These are phyloP conservation scores for Pasiphila rectangulata DNA, from an alignment of 2,888 invertebrate genomes.

Conservation along the genomic window DNA sequence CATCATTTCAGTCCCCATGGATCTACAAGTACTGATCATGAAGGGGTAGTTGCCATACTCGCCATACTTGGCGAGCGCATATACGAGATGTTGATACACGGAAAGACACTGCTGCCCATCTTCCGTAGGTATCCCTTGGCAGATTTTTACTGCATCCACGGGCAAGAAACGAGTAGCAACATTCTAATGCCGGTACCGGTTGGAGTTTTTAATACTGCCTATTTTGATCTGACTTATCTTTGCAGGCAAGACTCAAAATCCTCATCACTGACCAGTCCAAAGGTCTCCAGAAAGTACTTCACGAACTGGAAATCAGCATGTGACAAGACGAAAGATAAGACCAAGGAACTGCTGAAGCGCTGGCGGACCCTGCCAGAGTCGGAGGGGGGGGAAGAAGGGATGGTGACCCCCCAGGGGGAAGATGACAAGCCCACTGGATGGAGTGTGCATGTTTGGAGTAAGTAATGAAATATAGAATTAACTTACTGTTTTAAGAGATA, in stretches of 20 bases:
- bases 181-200: too few relatives aligned
- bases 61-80: too few relatives aligned
- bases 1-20: too few relatives aligned
- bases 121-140: too few relatives aligned
- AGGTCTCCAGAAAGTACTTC: conserved; percentile 86
- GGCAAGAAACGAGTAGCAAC: too few relatives aligned
- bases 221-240: conserved; percentile 7
- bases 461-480: conserved; percentile 41
- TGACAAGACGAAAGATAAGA: conserved; percentile 87
- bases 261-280: conserved; percentile 65
- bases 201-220: too few relatives aligned
- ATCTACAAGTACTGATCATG: too few relatives aligned
- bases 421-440: conserved; percentile 82
- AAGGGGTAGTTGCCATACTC: too few relatives aligned
- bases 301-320: conserved; percentile 88
- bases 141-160: too few relatives aligned
- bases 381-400: conserved; percentile 58
- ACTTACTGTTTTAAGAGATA: not conserved
- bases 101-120: too few relatives aligned
- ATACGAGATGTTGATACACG: too few relatives aligned
- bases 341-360: conserved; percentile 85
- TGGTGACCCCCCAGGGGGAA: conserved; percentile 60
- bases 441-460: conserved; percentile 90
- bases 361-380: conserved; percentile 85
- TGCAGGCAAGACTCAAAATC: conserved; percentile 71